phyloP scores from a whole-genome alignment of 2,797 vertebrate species.

The Microhierax caerulescens region DNA sequence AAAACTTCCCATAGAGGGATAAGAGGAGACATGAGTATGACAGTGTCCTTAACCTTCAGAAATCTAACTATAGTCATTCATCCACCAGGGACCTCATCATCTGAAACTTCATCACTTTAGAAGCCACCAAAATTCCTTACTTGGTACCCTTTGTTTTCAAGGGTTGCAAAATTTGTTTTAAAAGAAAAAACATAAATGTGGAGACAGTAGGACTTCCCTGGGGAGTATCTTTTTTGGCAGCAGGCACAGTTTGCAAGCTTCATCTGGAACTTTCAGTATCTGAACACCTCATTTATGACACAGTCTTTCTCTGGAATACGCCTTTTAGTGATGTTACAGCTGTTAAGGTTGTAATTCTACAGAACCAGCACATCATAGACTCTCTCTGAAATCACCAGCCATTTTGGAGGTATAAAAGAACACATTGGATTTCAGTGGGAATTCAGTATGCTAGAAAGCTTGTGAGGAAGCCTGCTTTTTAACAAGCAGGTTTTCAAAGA shows the following conservation, averaged over 20 bases:
- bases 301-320: neutral
- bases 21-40: neutral
- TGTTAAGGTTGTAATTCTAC: conserved; percentile 36
- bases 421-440: neutral
- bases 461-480: conserved; percentile 1
- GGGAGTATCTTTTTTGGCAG: neutral
- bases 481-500: conserved; percentile 19
- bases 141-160: neutral
- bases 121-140: neutral
- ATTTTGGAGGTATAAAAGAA: conserved; percentile 12
- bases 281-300: neutral
- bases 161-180: neutral
- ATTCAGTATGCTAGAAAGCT: neutral
- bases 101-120: neutral
- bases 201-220: neutral
- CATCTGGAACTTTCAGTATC: conserved; percentile 23
- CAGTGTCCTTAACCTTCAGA: neutral
- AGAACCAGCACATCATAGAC: conserved; percentile 25
- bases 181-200: neutral
- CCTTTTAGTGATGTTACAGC: conserved; percentile 26
- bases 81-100: neutral
- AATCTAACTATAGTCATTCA: neutral
- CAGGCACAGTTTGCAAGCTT: neutral
- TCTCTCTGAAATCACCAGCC: conserved; percentile 20
- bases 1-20: neutral